A percentile compares a stretch with the other conserved stretches of the same genome.
These are phyloP conservation scores for Pectinophora gossypiella DNA, from an alignment of 1,140 invertebrate species.

Conservation along the genomic window DNA sequence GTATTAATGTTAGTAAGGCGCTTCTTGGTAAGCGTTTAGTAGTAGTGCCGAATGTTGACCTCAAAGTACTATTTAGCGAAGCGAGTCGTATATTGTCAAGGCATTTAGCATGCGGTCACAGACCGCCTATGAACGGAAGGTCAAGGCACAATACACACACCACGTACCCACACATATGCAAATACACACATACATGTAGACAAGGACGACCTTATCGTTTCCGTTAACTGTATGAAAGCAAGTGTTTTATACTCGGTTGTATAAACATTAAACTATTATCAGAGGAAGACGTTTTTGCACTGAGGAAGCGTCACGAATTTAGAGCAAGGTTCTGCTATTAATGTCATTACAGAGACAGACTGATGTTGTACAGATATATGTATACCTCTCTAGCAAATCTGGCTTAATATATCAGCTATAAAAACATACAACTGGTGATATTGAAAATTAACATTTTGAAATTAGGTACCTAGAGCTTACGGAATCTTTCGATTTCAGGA, in stretches of 20 bases:
- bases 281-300: background rate
- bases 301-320: conserved; percentile 3
- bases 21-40: background rate
- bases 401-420: no score
- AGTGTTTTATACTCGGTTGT: conserved; percentile 12
- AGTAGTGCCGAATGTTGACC: conserved; percentile 2
- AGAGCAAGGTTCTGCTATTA: background rate
- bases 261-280: conserved; percentile 2
- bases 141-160: conserved; percentile 25
- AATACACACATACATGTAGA: conserved; percentile 12
- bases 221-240: conserved; percentile 26
- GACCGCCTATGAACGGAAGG: conserved; percentile 35
- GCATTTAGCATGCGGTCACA: conserved; percentile 32
- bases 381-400: no score
- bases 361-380: no score
- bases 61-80: conserved; percentile 19
- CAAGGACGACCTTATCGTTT: conserved; percentile 29
- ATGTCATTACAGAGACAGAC: no score
- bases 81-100: conserved; percentile 22
- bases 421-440: no score
- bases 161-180: conserved; percentile 9
- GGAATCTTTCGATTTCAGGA: no score
- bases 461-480: no score
- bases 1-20: no score
- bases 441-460: no score